Percentiles rank a stretch among this genome's conserved stretches.
Conservation (phyloP, 2,113 vertebrate genomes). For the Cervus canadensis region DNA sequence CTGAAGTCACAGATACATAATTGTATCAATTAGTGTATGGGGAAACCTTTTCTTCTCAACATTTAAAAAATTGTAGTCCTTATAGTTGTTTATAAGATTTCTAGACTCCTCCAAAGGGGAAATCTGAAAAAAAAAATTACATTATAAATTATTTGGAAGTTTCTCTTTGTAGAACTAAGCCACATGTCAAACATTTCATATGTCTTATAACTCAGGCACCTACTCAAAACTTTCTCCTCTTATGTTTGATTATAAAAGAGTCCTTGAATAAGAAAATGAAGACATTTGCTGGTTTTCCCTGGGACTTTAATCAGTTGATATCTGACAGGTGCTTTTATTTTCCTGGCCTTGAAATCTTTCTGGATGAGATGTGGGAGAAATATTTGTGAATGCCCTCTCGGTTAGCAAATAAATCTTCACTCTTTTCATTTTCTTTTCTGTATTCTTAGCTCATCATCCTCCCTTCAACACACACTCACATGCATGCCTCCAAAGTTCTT, state of each 20-base stretch:
- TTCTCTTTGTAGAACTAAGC: conserved; percentile 63
- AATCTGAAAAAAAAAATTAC: conserved; percentile 37
- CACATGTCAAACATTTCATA: conserved; percentile 56
- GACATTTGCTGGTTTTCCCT: conserved; percentile 41
- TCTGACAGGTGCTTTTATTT: conserved; percentile 55
- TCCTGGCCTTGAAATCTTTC: conserved; percentile 57
- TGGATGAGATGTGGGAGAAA: conserved; percentile 40
- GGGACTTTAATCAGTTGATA: conserved; percentile 58
- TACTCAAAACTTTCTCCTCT: conserved; percentile 59
- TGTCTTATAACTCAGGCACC: conserved; percentile 59
- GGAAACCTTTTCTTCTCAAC: conserved; percentile 40
- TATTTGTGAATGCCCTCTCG: conserved; percentile 23
- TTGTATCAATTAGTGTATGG: conserved; percentile 25
- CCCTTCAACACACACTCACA: neutral
- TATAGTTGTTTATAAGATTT: conserved; percentile 55
- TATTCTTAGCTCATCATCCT: neutral
- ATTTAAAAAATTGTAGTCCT: neutral
- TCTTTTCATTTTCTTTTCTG: neutral
- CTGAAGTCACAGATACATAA: conserved; percentile 22
- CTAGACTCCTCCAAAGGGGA: conserved; percentile 51
- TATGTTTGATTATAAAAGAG: conserved; percentile 54
- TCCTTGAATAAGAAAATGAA: conserved; percentile 54
- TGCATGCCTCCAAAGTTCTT: neutral
- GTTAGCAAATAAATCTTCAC: conserved; percentile 44
- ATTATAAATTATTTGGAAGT: conserved; percentile 58